Conservation (phyloP, 37 sponge, comb jelly and placozoan species). For the Spongilla lacustris region DNA sequence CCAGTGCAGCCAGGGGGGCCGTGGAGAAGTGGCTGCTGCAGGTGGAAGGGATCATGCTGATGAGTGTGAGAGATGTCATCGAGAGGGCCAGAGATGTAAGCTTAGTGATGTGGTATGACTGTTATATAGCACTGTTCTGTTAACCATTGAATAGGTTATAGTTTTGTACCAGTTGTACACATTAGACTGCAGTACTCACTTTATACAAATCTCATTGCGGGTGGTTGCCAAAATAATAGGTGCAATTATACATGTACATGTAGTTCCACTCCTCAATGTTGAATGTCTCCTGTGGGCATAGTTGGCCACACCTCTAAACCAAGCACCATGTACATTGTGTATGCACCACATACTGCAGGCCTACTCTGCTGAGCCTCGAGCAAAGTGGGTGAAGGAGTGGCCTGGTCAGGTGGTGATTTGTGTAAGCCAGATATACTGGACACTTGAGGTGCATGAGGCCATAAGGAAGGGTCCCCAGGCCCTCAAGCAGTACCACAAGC, state of each 20-base stretch:
- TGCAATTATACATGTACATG: too few species aligned
- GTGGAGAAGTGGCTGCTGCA: slow-evolving; percentile 99
- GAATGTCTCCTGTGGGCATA: too few species aligned
- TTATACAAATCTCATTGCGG: too few species aligned
- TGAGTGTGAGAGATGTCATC: slow-evolving; percentile 82
- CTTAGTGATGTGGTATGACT: too few species aligned
- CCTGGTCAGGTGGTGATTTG: slow-evolving; percentile 96
- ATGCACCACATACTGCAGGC: slow-evolving; percentile 52
- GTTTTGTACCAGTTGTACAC: too few species aligned
- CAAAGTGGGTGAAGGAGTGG: slow-evolving; percentile 96
- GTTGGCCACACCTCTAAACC: too few species aligned
- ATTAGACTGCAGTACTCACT: too few species aligned
- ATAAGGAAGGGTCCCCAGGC: slow-evolving; percentile 83
- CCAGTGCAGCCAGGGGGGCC: slow-evolving; percentile 92
- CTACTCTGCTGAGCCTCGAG: slow-evolving; percentile 75
- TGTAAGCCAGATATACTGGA: slow-evolving; percentile 97
- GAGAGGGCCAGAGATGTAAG: slow-evolving; percentile 81
- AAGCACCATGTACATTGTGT: too few species aligned
- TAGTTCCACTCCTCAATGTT: too few species aligned
- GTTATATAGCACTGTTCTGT: too few species aligned
- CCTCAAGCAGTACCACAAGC: slow-evolving; percentile 90
- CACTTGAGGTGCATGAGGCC: slow-evolving; percentile 96
- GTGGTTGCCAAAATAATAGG: too few species aligned
- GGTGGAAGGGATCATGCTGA: slow-evolving; percentile 91
- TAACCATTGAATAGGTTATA: too few species aligned